Percentiles rank a stretch among this genome's conserved stretches.
Evolutionary conservation across 2,113 vertebrate genomes (phyloP).

Genomic region (Aegotheles bennettii): DNA sequence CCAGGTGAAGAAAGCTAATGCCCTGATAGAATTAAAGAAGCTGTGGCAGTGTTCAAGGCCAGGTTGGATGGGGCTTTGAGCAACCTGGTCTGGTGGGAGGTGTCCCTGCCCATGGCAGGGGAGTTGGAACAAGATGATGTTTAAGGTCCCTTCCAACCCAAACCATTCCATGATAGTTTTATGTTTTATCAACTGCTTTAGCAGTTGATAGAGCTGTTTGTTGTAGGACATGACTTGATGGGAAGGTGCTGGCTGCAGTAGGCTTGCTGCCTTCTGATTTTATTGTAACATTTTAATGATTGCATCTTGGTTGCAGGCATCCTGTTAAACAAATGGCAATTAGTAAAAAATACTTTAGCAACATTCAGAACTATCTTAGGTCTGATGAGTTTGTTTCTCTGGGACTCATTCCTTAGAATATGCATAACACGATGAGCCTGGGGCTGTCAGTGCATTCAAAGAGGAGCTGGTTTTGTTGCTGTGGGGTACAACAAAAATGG

Average conservation of each 20-base stretch:
- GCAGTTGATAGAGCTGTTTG: not conserved
- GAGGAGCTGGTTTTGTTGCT: not conserved
- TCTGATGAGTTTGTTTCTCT: not conserved
- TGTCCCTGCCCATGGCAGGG: no score
- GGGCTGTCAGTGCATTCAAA: not conserved
- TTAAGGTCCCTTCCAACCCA: no score
- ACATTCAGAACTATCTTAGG: not conserved
- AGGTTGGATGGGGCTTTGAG: no score
- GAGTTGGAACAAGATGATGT: no score
- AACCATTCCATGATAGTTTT: no score
- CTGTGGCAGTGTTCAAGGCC: no score
- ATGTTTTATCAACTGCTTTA: no score
- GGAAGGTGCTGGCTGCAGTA: not conserved
- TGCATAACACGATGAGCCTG: not conserved
- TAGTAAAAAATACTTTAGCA: not conserved
- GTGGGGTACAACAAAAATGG: not conserved
- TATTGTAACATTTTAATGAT: not conserved
- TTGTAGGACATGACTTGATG: not conserved
- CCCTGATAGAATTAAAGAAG: no score
- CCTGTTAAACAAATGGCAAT: not conserved
- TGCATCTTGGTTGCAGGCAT: not conserved
- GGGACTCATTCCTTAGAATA: not conserved
- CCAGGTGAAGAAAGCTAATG: no score
- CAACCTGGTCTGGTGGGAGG: no score
- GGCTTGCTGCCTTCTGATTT: not conserved